Evolutionary conservation across 2,797 vertebrate species (phyloP), one percentile per base, ranked within the genome.

Genomic region (Poecilia wingei): DNA sequence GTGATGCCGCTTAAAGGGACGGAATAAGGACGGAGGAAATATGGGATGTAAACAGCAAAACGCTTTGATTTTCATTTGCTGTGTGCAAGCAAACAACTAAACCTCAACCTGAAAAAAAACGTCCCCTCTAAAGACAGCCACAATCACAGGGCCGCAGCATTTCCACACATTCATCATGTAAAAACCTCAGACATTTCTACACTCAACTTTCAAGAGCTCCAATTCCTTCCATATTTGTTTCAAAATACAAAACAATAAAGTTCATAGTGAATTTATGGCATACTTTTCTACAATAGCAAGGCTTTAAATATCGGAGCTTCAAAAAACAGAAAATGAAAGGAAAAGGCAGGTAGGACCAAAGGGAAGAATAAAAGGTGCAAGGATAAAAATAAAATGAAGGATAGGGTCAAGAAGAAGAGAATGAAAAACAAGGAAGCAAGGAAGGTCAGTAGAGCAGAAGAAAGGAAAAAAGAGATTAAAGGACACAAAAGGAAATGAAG

Each of bases 11-110:
- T 39, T 81, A 78, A 83, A 87, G 47, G 79, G 74, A 28, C 33
- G 51, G 76, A 81, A 86, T 77, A 45, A 86, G 82, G 36, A 79
- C 0, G 22, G 0, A 72, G 68, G 84, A 78, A 82, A 75, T 3
- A 10, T 75, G n/a, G 20, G 10, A 41, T 13, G 71, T 72, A 20
- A 6, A 25, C 13, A 64, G 72, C 12, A 72, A 41, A 33, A 25
- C 28, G 25, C 43, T 66, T 31, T 25, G 31, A 66, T 36, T 64
- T 64, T 36, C 31, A 36, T n/a, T 76, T 9, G 16, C 22, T n/a
- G 45, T 25, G 43, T 36, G 45, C 13, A 39, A 39, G 7, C 36
- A 41, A 49, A 43, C 14, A 57, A 16, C 31, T 41, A 71, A 33
- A 77, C 6, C n/a, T 36, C 18, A 46, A 33, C 14, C 16, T 39